Conservation (phyloP, 1,140 invertebrate genomes). For the Drosophila hydei region DNA sequence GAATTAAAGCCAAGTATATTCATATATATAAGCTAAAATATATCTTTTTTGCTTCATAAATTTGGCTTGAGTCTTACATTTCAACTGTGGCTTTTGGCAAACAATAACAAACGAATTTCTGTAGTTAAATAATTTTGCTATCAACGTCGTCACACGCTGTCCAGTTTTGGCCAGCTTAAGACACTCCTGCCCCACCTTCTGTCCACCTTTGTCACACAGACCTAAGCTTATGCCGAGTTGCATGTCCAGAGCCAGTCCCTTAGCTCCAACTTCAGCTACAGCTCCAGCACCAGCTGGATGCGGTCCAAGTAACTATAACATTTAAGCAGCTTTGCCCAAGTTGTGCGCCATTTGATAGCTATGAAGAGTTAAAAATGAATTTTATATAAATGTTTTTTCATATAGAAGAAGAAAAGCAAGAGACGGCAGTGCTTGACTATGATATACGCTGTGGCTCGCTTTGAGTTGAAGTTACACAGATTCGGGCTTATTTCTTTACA, state of each 20-base stretch:
- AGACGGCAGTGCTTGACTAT: not conserved
- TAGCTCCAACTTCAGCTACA: not conserved
- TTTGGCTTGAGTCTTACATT: conserved; percentile 2
- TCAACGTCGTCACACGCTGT: conserved; percentile 58
- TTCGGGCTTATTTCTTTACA: no score
- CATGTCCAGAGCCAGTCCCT: no score
- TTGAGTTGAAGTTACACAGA: no score
- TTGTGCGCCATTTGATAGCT: conserved; percentile 70
- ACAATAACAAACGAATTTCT: conserved; percentile 63
- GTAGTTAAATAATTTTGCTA: conserved; percentile 67
- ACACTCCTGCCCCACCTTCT: conserved; percentile 10
- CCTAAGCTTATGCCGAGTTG: conserved; percentile 6
- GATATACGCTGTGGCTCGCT: no score
- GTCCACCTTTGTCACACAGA: conserved; percentile 52
- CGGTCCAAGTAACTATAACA: conserved; percentile 73
- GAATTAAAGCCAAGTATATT: no score
- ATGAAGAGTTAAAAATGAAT: conserved; percentile 36
- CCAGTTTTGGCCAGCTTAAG: conserved; percentile 36
- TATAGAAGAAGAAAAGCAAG: conserved; percentile 2
- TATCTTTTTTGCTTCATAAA: no score
- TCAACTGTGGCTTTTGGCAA: conserved; percentile 19
- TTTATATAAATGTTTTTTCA: conserved; percentile 57
- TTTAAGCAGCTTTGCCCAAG: conserved; percentile 72
- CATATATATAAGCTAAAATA: no score
- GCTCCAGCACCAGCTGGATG: conserved; percentile 9